phyloP scores from a whole-genome alignment of 2,797 vertebrate species.

The Melanogrammus aeglefinus region DNA sequence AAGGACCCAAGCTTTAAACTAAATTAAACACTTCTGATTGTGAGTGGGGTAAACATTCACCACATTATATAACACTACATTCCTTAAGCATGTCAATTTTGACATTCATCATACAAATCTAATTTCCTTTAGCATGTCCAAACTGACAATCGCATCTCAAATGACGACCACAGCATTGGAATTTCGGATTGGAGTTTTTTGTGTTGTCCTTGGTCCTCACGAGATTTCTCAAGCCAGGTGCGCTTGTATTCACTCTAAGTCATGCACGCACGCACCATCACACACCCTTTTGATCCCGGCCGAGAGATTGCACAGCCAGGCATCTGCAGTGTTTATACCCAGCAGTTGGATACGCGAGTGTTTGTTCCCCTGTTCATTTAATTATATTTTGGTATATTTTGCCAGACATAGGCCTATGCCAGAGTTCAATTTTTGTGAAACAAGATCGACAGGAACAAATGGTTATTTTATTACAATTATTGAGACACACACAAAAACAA shows the following conservation, averaged over 20 bases:
- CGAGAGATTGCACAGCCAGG: background rate
- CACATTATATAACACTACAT: background rate
- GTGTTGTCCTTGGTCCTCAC: background rate
- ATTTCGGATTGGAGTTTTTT: background rate
- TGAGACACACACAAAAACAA: no score
- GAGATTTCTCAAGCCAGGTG: background rate
- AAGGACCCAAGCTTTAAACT: background rate
- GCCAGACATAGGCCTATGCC: background rate
- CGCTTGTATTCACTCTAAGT: background rate
- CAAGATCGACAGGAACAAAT: no score
- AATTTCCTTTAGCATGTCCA: no score
- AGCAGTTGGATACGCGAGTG: background rate
- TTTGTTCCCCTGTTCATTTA: background rate
- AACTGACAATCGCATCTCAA: background rate
- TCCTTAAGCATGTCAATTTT: no score
- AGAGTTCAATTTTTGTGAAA: background rate
- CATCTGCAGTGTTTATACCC: background rate
- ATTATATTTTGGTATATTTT: background rate
- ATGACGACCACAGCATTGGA: background rate
- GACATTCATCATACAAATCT: no score
- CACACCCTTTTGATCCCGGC: constrained; percentile 6
- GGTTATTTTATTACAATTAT: no score
- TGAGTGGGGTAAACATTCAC: background rate
- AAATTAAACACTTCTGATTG: background rate
- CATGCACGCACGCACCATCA: constrained; percentile 3